Evolutionary conservation across 2,888 invertebrate genomes (phyloP).

Genomic region (Ectobius pallidus): DNA sequence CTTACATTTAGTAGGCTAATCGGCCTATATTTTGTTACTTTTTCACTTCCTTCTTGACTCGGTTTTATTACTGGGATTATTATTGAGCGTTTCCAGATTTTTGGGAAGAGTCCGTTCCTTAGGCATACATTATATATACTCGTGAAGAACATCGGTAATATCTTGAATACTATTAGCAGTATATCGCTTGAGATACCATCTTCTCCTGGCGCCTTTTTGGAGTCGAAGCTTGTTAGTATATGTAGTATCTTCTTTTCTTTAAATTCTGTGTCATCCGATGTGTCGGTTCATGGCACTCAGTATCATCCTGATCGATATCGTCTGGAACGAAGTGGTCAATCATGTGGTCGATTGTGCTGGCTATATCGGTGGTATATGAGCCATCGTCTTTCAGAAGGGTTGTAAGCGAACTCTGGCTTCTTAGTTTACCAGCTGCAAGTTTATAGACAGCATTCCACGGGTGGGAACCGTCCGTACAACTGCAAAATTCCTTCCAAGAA

Average conservation of each 20-base stretch:
- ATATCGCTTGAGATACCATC: no score
- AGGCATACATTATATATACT: neutral
- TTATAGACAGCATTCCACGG: conserved; percentile 6
- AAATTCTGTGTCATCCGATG: neutral
- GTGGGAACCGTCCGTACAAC: neutral
- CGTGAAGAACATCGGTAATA: neutral
- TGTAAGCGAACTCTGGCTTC: neutral
- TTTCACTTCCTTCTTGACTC: neutral
- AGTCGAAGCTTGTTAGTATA: neutral
- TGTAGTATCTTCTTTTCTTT: neutral
- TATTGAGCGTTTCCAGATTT: neutral
- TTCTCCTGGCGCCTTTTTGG: neutral
- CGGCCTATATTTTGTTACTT: conserved; percentile 4
- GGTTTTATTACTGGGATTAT: conserved; percentile 2
- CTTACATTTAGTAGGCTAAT: no score
- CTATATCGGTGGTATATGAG: no score
- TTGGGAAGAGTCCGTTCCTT: neutral
- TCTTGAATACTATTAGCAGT: neutral
- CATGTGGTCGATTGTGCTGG: neutral
- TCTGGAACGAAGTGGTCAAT: neutral
- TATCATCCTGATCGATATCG: neutral
- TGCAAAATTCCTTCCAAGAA: neutral
- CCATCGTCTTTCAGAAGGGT: neutral
- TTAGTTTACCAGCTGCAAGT: neutral
- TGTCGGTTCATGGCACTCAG: neutral